Evolutionary conservation across 2,797 vertebrate species (phyloP).

Genomic region (Limnodromus scolopaceus): DNA sequence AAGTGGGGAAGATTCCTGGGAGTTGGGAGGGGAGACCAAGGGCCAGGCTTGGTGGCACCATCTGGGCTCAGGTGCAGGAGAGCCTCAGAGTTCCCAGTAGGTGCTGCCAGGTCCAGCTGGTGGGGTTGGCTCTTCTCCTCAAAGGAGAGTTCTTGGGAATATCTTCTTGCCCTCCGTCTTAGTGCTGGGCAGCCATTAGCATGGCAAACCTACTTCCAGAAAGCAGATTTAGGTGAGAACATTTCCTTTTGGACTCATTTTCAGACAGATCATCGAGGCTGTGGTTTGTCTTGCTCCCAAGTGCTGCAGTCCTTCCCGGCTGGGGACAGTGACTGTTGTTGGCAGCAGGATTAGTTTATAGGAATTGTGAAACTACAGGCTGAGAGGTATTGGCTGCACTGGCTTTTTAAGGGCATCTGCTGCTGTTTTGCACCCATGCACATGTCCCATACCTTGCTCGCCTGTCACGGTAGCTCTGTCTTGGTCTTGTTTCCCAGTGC

Average conservation of each 20-base stretch:
- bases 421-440: neutral
- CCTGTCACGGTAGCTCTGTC: accelerated
- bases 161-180: neutral
- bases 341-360: neutral
- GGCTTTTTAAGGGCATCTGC: neutral
- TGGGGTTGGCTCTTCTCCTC: neutral
- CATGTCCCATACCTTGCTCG: neutral
- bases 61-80: neutral
- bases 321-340: neutral
- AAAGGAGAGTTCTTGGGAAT: neutral
- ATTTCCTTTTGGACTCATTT: neutral
- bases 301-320: neutral
- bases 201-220: neutral
- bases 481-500: accelerated
- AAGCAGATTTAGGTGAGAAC: neutral
- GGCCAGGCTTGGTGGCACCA: neutral
- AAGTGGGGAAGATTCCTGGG: neutral
- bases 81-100: neutral
- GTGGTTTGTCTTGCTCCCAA: neutral
- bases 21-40: too few relatives aligned
- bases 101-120: neutral
- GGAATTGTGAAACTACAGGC: neutral
- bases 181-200: neutral
- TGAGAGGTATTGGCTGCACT: neutral
- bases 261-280: neutral